Evolutionary conservation across 2,888 invertebrate species (phyloP).

Genomic region (Brachyptera putata): DNA sequence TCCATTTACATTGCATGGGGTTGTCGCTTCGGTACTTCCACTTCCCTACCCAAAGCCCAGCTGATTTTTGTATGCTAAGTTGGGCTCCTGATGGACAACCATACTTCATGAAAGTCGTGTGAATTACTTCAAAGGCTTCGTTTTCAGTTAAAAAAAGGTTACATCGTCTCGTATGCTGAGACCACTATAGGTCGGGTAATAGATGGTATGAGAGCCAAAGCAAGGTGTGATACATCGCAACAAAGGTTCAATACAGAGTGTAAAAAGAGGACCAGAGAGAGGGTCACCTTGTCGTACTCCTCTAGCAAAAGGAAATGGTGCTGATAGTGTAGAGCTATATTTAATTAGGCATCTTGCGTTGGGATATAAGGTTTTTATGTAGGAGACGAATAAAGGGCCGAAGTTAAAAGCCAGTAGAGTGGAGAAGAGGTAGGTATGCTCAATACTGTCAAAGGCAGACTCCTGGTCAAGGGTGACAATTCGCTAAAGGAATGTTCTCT

Average conservation of each 20-base stretch:
- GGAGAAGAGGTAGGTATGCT: neutral
- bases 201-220: neutral
- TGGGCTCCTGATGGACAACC: neutral
- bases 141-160: neutral
- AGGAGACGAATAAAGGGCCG: neutral
- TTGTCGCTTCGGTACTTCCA: neutral
- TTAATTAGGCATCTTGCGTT: neutral
- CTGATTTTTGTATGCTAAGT: neutral
- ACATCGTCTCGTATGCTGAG: neutral
- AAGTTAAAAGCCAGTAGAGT: neutral
- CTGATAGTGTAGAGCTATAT: neutral
- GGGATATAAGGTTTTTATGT: neutral
- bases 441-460: neutral
- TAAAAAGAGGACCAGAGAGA: neutral
- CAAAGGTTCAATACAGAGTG: neutral
- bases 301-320: neutral
- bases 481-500: neutral
- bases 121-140: neutral
- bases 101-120: neutral
- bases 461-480: conserved; percentile 3
- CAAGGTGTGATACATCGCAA: neutral
- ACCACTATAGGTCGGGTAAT: neutral
- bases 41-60: neutral
- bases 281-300: neutral
- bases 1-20: neutral